These are phyloP conservation scores for Drosophila mauritiana DNA, from an alignment of 1,140 invertebrate genomes.

Conservation along the genomic window DNA sequence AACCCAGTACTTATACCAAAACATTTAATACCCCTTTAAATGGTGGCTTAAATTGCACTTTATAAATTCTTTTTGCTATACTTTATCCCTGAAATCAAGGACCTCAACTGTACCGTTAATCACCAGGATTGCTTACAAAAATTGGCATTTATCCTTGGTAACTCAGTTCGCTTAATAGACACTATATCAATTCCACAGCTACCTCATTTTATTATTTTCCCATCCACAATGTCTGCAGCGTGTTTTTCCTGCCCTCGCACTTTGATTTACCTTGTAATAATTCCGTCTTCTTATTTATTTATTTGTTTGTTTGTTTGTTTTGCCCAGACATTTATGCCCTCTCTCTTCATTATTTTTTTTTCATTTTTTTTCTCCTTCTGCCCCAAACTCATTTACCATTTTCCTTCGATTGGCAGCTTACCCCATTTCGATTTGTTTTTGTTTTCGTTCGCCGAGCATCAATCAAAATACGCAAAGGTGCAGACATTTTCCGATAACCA, in stretches of 20 bases:
- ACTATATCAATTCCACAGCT: slow-evolving; percentile 19
- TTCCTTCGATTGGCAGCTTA: slow-evolving; percentile 36
- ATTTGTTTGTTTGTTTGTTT: slow-evolving; percentile 38
- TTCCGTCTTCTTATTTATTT: slow-evolving; percentile 58
- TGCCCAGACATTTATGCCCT: slow-evolving; percentile 16
- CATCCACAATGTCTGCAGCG: slow-evolving; percentile 1
- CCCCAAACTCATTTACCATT: slow-evolving; percentile 14
- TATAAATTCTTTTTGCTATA: too few species aligned
- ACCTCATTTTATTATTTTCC: slow-evolving; percentile 15
- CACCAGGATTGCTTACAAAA: too few species aligned
- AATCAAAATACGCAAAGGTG: slow-evolving; percentile 39
- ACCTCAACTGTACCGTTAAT: too few species aligned
- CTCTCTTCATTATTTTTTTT: too few species aligned
- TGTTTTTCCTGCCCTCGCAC: not conserved
- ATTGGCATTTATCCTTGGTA: too few species aligned
- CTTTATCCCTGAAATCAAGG: not conserved
- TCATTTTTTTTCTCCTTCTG: not conserved
- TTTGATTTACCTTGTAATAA: slow-evolving; percentile 46
- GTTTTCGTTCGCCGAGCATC: slow-evolving; percentile 32
- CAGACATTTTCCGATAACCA: slow-evolving; percentile 18
- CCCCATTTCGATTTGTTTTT: slow-evolving; percentile 49
- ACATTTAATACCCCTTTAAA: too few species aligned
- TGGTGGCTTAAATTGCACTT: too few species aligned
- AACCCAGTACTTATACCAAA: too few species aligned
- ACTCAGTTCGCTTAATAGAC: slow-evolving; percentile 7